Percentiles rank a stretch among this genome's conserved stretches.
phyloP scores from a whole-genome alignment of 64 coral and sea anemone species.

The Actinia tenebrosa region DNA sequence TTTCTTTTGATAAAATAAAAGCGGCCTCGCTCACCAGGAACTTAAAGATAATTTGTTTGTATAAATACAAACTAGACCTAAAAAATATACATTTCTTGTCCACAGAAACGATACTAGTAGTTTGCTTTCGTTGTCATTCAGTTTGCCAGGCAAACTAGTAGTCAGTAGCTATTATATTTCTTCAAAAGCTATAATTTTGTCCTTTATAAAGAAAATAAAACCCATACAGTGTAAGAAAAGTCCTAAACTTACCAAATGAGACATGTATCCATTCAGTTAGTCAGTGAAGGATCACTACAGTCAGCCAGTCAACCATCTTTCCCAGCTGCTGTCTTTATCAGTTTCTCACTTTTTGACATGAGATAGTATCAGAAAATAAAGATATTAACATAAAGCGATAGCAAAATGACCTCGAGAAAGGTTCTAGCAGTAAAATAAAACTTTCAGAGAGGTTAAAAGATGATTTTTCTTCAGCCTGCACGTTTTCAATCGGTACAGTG shows the following conservation, averaged over 20 bases:
- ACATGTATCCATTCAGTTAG: constrained; percentile 59
- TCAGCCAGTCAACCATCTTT: neutral
- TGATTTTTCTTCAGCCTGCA: neutral
- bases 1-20: neutral
- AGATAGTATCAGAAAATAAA: neutral
- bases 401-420: neutral
- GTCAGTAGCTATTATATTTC: neutral
- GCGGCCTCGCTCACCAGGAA: neutral
- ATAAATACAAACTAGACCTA: neutral
- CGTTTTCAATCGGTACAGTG: neutral
- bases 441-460: neutral
- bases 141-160: too few relatives aligned
- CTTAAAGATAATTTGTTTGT: too few relatives aligned
- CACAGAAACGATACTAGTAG: too few relatives aligned
- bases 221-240: neutral
- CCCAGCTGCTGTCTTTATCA: neutral
- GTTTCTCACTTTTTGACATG: neutral
- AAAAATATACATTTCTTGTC: neutral
- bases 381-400: neutral
- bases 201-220: neutral
- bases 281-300: neutral
- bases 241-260: constrained; percentile 40
- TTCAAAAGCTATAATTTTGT: neutral
- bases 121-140: too few relatives aligned
- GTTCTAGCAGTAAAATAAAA: neutral